Percentiles rank a stretch among this genome's conserved stretches.
Evolutionary conservation across 2,888 invertebrate genomes (phyloP).

Genomic region (Gari tellinella): DNA sequence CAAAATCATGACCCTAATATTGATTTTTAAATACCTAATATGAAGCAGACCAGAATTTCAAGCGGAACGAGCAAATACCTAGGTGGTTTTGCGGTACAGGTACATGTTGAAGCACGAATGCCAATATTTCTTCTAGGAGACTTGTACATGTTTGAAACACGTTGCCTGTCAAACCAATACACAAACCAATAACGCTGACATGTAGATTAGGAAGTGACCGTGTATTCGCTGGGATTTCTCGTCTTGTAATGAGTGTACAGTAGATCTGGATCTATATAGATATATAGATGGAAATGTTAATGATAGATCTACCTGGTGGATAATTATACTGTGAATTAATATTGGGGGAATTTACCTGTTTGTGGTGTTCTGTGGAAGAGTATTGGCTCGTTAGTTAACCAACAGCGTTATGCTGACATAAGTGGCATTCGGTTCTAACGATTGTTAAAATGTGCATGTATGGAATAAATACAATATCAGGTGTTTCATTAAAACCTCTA

Average conservation of each 20-base stretch:
- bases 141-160: slow-evolving; percentile 49
- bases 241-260: not conserved
- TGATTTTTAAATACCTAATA: slow-evolving; percentile 9
- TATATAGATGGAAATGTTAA: not conserved
- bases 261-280: not conserved
- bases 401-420: too few species aligned
- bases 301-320: not conserved
- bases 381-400: too few species aligned
- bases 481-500: not conserved
- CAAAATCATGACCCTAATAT: slow-evolving; percentile 17
- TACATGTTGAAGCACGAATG: too few species aligned
- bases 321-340: not conserved
- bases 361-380: too few species aligned
- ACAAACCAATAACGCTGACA: slow-evolving; percentile 27
- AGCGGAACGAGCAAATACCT: not conserved
- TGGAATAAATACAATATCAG: not conserved
- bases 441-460: too few species aligned
- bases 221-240: too few species aligned
- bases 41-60: too few species aligned
- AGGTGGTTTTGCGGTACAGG: not conserved
- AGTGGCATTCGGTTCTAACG: too few species aligned
- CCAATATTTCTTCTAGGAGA: too few species aligned
- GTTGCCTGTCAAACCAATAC: slow-evolving; percentile 54
- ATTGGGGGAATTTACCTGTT: not conserved
- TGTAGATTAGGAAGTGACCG: not conserved